Conservation (phyloP, 2,888 invertebrate genomes). For the Alviniconcha strummeri region DNA sequence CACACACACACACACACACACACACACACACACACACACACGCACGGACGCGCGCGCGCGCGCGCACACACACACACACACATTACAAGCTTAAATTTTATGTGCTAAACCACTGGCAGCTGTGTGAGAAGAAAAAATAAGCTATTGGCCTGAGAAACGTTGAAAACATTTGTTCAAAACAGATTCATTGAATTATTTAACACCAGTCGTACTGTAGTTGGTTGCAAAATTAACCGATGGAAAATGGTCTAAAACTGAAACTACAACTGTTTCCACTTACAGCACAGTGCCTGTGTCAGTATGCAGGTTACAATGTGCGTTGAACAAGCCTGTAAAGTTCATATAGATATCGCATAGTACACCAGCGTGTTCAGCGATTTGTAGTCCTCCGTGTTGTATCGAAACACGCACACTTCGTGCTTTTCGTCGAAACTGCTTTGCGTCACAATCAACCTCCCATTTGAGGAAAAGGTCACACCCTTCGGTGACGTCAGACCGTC, state of each 20-base stretch:
- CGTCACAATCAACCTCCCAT: slow-evolving; percentile 60
- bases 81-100: neutral
- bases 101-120: neutral
- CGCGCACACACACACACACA: slow-evolving; percentile 4
- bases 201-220: neutral
- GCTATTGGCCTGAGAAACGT: no score
- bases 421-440: slow-evolving; percentile 58
- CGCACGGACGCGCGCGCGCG: neutral
- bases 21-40: neutral
- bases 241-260: neutral
- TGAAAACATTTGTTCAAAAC: neutral
- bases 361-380: slow-evolving; percentile 63
- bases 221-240: neutral
- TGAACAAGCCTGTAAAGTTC: slow-evolving; percentile 10
- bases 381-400: slow-evolving; percentile 66
- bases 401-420: slow-evolving; percentile 63
- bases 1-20: neutral
- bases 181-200: neutral
- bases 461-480: slow-evolving; percentile 59
- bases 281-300: neutral
- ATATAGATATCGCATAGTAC: slow-evolving; percentile 67
- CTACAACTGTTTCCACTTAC: no score
- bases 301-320: no score
- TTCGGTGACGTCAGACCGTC: slow-evolving; percentile 66
- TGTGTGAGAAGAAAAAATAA: no score